A percentile compares a stretch with the other conserved stretches of the same genome.
These are phyloP conservation scores for Eupithecia subumbrata DNA, from an alignment of 2,888 invertebrate genomes.

Conservation along the genomic window DNA sequence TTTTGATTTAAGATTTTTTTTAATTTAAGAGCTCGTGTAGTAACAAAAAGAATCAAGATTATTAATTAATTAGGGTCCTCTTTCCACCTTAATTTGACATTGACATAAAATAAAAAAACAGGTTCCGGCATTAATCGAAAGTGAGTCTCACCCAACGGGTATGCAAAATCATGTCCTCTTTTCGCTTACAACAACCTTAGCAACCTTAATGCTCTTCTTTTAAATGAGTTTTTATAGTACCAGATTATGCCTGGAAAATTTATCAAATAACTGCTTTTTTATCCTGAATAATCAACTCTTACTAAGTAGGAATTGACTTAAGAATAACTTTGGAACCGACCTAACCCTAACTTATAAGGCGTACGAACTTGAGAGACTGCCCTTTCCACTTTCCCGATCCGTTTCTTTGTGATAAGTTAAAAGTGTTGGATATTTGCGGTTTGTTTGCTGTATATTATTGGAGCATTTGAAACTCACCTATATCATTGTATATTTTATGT, in stretches of 20 bases:
- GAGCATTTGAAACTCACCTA: neutral
- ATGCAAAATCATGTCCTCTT: constrained; percentile 50
- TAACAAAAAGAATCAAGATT: neutral
- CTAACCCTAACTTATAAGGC: neutral
- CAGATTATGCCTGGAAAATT: neutral
- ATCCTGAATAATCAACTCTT: neutral
- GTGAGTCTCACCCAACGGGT: constrained; percentile 59
- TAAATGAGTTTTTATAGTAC: neutral
- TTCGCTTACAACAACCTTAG: constrained; percentile 36
- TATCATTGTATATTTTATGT: neutral
- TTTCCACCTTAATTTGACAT: constrained; percentile 71
- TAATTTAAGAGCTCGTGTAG: neutral
- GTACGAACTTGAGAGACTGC: neutral
- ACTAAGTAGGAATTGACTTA: neutral
- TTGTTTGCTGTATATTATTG: neutral
- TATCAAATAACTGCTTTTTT: neutral
- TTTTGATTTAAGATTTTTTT: neutral
- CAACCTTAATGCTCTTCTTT: constrained; percentile 34
- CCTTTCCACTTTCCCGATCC: neutral
- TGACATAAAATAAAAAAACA: constrained; percentile 72
- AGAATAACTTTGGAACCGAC: no score
- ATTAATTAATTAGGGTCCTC: constrained; percentile 49
- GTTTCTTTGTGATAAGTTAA: neutral
- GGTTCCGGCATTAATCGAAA: constrained; percentile 67
- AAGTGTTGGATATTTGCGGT: neutral